Conservation (phyloP, 2,797 vertebrate genomes). For the Furcifer pardalis region DNA sequence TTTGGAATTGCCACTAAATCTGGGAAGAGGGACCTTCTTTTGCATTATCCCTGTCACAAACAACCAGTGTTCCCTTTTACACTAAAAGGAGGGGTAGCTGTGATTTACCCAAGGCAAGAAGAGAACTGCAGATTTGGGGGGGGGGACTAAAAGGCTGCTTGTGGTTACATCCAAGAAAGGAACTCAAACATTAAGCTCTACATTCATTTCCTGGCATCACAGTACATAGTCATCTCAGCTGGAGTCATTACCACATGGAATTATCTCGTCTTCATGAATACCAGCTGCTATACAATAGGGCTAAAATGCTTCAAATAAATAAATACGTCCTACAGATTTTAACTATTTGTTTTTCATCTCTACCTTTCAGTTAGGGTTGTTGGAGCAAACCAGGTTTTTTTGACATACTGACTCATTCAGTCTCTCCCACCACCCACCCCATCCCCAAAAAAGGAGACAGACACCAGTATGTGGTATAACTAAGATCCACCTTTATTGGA, state of each 20-base stretch:
- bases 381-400: constrained; percentile 7
- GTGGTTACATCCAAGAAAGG: not conserved
- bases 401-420: not conserved
- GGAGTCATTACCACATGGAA: not conserved
- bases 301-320: not conserved
- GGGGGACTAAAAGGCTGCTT: not conserved
- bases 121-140: not conserved
- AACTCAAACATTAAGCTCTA: not conserved
- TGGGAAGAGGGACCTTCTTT: too few relatives aligned
- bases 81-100: too few relatives aligned
- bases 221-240: not conserved
- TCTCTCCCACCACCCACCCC: too few relatives aligned
- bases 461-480: too few relatives aligned
- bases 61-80: too few relatives aligned
- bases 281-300: not conserved
- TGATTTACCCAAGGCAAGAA: too few relatives aligned
- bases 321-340: constrained; percentile 7
- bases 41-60: too few relatives aligned
- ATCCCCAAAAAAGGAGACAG: too few relatives aligned
- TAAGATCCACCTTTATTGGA: too few relatives aligned
- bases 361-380: constrained; percentile 49
- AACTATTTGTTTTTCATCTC: constrained; percentile 36
- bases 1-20: too few relatives aligned
- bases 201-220: not conserved
- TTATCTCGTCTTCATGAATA: not conserved